Percentiles rank a stretch among this genome's conserved stretches.
Conservation (phyloP, 2,888 invertebrate species). For the Hedya salicella region DNA sequence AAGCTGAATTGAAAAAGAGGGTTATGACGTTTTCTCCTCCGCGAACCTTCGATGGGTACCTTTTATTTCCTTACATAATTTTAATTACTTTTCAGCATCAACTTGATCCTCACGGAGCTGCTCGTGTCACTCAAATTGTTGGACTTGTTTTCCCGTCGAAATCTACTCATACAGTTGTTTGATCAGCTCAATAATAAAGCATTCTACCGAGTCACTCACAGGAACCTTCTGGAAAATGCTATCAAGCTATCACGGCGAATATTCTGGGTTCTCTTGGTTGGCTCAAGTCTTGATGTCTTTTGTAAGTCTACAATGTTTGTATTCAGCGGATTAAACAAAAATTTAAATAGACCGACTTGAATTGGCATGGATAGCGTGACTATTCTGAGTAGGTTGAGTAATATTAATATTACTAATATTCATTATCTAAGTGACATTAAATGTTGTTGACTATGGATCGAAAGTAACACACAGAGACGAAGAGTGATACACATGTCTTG, state of each 20-base stretch:
- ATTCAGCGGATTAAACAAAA: too few species aligned
- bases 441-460: too few species aligned
- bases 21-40: too few species aligned
- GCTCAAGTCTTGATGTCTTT: conserved; percentile 51
- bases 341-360: too few species aligned
- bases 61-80: neutral
- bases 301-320: conserved; percentile 50
- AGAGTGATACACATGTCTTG: too few species aligned
- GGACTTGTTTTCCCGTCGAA: conserved; percentile 56
- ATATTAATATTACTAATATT: too few species aligned
- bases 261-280: conserved; percentile 49
- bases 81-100: conserved; percentile 54
- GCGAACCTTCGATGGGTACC: too few species aligned
- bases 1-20: too few species aligned
- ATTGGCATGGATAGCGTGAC: too few species aligned
- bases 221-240: conserved; percentile 52
- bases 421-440: too few species aligned
- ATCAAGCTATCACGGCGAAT: conserved; percentile 53
- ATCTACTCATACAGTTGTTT: conserved; percentile 51
- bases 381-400: too few species aligned
- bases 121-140: conserved; percentile 57
- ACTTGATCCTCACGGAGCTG: conserved; percentile 62
- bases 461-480: too few species aligned
- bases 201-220: conserved; percentile 52
- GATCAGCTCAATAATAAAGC: conserved; percentile 55